Conservation (phyloP, 1,140 invertebrate species). For the Drosophila punjabiensis region DNA sequence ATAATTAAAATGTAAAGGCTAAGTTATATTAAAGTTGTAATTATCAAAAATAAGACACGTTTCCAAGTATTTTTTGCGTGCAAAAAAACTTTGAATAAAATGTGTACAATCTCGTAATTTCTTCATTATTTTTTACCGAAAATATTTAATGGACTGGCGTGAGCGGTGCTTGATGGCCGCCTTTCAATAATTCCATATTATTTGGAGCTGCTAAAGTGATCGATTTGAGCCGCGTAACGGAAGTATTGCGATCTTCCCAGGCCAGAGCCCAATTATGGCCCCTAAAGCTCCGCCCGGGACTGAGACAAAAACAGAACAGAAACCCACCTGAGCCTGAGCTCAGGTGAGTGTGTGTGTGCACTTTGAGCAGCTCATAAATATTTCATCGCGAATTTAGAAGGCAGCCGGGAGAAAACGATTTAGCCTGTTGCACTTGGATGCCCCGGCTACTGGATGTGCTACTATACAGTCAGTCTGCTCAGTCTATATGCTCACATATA, state of each 20-base stretch:
- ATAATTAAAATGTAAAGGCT: neutral
- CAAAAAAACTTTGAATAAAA: slow-evolving; percentile 11
- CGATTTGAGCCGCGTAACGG: slow-evolving; percentile 41
- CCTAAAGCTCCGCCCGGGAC: slow-evolving; percentile 8
- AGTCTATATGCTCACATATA: slow-evolving; percentile 13
- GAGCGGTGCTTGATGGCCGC: slow-evolving; percentile 26
- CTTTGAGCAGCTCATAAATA: slow-evolving; percentile 77
- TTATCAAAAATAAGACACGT: neutral
- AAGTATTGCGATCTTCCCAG: slow-evolving; percentile 39
- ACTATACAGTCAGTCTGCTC: slow-evolving; percentile 19
- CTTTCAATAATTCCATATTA: slow-evolving; percentile 40
- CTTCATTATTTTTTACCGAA: slow-evolving; percentile 16
- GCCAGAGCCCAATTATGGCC: slow-evolving; percentile 58
- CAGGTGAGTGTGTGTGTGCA: slow-evolving; percentile 24
- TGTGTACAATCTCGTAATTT: slow-evolving; percentile 15
- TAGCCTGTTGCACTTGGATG: slow-evolving; percentile 62
- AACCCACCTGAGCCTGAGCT: slow-evolving; percentile 23
- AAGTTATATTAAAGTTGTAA: neutral
- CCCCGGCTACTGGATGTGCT: slow-evolving; percentile 53
- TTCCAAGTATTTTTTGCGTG: neutral
- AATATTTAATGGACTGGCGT: slow-evolving; percentile 3
- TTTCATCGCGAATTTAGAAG: slow-evolving; percentile 77
- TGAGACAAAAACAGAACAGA: slow-evolving; percentile 20
- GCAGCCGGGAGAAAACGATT: slow-evolving; percentile 40
- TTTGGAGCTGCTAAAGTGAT: slow-evolving; percentile 51